These are phyloP conservation scores for Drosophila siamana DNA, from an alignment of 2,888 invertebrate genomes.

Conservation along the genomic window DNA sequence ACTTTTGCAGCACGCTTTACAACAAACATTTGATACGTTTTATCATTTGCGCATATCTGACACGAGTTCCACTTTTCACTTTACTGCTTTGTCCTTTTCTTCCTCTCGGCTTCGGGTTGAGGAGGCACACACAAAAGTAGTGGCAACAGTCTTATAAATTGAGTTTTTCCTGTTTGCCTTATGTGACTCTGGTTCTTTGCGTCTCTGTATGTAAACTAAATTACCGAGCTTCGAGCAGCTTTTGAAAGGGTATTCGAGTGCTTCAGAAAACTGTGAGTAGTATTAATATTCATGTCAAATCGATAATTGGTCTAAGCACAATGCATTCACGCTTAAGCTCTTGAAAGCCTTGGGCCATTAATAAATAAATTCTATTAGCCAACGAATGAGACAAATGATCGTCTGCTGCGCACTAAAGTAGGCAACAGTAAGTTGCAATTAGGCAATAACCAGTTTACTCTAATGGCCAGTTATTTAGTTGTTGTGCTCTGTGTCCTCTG, in stretches of 20 bases:
- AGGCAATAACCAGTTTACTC: conserved; percentile 56
- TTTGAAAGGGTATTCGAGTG: conserved; percentile 23
- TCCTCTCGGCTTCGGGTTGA: not conserved
- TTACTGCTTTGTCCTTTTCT: conserved; percentile 1
- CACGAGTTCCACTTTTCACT: conserved; percentile 21
- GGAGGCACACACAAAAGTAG: conserved; percentile 35
- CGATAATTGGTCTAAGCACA: not conserved
- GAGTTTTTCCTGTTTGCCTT: conserved; percentile 44
- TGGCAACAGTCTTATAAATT: conserved; percentile 50
- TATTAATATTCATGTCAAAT: conserved; percentile 7
- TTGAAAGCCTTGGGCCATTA: conserved; percentile 11
- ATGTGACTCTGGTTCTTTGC: conserved; percentile 4
- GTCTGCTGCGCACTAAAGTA: conserved; percentile 51
- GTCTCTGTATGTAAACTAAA: conserved; percentile 50
- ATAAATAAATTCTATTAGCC: conserved; percentile 29
- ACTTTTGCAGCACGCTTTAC: conserved; percentile 9
- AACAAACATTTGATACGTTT: conserved; percentile 12
- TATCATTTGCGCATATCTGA: conserved; percentile 26
- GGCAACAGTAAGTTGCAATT: conserved; percentile 63
- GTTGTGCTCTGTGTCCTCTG: conserved; percentile 1
- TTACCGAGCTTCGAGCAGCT: conserved; percentile 42
- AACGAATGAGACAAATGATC: conserved; percentile 1
- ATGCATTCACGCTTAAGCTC: not conserved
- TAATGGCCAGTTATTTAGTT: conserved; percentile 43
- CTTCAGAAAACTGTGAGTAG: not conserved